Base-by-base conservation (phyloP, 2,797 vertebrate genomes). In the Otolemur crassicaudatus region DNA sequence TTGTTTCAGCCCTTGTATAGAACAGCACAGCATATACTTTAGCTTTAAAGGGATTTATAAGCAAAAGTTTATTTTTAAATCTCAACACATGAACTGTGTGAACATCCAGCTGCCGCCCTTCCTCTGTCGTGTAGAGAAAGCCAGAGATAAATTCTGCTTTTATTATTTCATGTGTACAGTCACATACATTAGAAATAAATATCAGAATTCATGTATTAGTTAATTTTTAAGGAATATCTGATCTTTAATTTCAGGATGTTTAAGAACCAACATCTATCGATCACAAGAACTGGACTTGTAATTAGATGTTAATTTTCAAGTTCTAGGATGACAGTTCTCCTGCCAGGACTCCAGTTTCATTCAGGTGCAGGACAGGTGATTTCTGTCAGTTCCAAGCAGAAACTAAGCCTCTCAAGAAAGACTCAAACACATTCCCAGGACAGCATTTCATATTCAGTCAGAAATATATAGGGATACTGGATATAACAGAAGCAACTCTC, bases 61-160 rank as follows among this genome's bases (percentile, higher is more conserved):
- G 90, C 87, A 93, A 95, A 92, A 93, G 27, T 93, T 96, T 97
- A 58, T 58, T 94, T 96, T 82, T 40, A 89, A 87, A 94, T 87
- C 69, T 92, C 43, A 70, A 4, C 67, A 37, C 2, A 79, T 85
- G 53, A 79, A 72, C 46, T 60, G 17, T 43, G 5, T 61, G 34
- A 81, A 6, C 31, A 29, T 58, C 56, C 7, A 56, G 7, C 56
- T 83, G 19, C 79, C 31, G 60, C 1, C 43, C 70, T 63, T 96
- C 7, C 27, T 96, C 6, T 49, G 20, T 81, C 40, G 0, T 84
- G 17, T 5, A 60, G 49, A 93, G 27, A 94, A 96, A 92, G 5
- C 3, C 25, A 40, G 40, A 81, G 34, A 46, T 46, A 87, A 73
- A 70, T 69, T 20, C 1, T 63, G 11, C 25, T 91, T 77, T 91